Evolutionary conservation across 2,797 vertebrate species (phyloP).

Genomic region (Clarias fuscus): DNA sequence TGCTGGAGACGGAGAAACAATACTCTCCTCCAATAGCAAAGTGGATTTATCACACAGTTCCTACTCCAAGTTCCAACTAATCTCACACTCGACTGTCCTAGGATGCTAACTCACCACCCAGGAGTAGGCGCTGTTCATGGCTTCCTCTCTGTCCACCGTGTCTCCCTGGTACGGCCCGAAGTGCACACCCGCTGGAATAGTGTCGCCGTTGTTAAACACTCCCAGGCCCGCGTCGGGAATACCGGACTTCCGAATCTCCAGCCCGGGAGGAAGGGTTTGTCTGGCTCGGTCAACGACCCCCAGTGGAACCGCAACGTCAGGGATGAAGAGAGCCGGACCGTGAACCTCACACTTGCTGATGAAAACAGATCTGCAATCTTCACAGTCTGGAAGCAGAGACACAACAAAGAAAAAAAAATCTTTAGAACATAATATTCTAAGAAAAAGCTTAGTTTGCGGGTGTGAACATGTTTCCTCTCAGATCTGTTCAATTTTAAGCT

Average conservation of each 20-base stretch:
- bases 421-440: not conserved
- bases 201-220: conserved; percentile 61
- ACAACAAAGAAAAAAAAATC: not conserved
- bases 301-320: no score
- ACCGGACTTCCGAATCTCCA: conserved; percentile 54
- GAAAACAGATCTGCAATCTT: conserved; percentile 29
- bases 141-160: conserved; percentile 12
- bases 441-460: not conserved
- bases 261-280: conserved; percentile 57
- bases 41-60: not conserved
- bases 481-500: not conserved
- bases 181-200: conserved; percentile 10
- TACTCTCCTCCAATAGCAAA: not conserved
- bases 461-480: not conserved
- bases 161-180: conserved; percentile 14
- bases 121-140: conserved; percentile 28
- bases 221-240: conserved; percentile 68
- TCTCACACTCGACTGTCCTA: not conserved
- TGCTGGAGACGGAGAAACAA: no score
- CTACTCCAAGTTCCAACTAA: not conserved
- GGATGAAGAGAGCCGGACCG: not conserved
- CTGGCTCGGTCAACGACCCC: no score
- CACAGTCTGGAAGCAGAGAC: conserved; percentile 28
- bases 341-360: conserved; percentile 29
- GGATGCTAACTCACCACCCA: conserved; percentile 24